phyloP scores from a whole-genome alignment of 2,113 vertebrate genomes.

The Stictonetta naevosa region DNA sequence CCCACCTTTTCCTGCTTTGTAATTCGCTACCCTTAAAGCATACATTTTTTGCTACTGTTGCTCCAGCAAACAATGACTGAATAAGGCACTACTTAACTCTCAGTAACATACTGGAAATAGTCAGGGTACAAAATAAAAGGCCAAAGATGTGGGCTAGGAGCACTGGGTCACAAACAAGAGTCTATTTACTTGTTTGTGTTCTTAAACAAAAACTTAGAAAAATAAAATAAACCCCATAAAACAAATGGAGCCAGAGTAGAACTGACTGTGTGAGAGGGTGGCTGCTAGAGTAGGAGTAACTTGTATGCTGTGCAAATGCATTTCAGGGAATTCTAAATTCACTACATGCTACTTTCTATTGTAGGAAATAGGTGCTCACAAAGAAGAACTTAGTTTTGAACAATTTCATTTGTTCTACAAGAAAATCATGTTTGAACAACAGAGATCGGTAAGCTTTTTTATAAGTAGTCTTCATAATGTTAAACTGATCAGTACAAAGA shows the following conservation, averaged over 20 bases:
- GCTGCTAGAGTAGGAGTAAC: background rate
- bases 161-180: background rate
- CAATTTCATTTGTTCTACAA: slow-evolving; percentile 98
- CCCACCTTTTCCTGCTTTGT: slow-evolving; percentile 46
- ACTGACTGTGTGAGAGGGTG: background rate
- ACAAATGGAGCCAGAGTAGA: background rate
- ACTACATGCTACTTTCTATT: background rate
- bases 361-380: slow-evolving; percentile 88
- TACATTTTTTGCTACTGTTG: background rate
- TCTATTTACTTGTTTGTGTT: background rate
- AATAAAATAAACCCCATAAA: background rate
- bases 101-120: background rate
- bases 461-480: background rate
- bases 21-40: background rate
- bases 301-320: background rate
- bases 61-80: background rate
- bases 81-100: background rate
- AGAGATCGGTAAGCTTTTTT: slow-evolving; percentile 84
- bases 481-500: background rate
- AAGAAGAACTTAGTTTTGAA: slow-evolving; percentile 92
- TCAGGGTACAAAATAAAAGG: background rate
- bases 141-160: background rate
- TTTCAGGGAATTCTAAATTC: background rate
- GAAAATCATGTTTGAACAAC: slow-evolving; percentile 94
- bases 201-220: background rate